Percentiles rank a stretch among this genome's conserved stretches.
Conservation (phyloP, 1,140 invertebrate species). For the Sitobion miscanthi region DNA sequence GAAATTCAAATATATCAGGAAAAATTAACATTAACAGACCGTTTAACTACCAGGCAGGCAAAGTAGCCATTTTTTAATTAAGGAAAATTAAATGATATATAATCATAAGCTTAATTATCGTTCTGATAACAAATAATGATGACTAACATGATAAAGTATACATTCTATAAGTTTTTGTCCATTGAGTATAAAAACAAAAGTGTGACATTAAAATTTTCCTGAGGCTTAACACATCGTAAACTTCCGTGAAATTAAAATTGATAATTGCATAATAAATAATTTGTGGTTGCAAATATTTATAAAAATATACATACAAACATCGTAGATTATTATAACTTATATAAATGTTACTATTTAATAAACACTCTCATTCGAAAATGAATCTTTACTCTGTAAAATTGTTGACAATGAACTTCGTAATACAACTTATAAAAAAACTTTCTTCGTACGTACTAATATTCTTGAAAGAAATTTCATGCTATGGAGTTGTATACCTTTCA, state of each 20-base stretch:
- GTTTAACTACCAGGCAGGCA: no score
- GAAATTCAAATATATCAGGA: no score
- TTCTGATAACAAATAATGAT: no score
- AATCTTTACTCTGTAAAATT: neutral
- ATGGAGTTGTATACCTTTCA: no score
- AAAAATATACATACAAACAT: no score
- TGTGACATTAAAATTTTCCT: neutral
- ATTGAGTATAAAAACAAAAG: no score
- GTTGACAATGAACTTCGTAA: neutral
- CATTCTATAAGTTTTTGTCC: no score
- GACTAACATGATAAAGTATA: no score
- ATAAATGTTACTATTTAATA: neutral
- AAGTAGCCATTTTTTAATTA: no score
- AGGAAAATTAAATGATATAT: no score
- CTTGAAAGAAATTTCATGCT: neutral
- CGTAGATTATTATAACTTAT: neutral
- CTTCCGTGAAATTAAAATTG: neutral
- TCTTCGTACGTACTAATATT: neutral
- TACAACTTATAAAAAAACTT: neutral
- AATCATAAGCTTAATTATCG: no score
- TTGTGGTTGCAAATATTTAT: neutral
- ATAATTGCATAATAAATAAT: neutral
- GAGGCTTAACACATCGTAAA: neutral
- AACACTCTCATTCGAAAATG: neutral
- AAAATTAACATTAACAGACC: no score